Conservation (phyloP, 2,888 invertebrate genomes). For the Drosophila trichaetosa region DNA sequence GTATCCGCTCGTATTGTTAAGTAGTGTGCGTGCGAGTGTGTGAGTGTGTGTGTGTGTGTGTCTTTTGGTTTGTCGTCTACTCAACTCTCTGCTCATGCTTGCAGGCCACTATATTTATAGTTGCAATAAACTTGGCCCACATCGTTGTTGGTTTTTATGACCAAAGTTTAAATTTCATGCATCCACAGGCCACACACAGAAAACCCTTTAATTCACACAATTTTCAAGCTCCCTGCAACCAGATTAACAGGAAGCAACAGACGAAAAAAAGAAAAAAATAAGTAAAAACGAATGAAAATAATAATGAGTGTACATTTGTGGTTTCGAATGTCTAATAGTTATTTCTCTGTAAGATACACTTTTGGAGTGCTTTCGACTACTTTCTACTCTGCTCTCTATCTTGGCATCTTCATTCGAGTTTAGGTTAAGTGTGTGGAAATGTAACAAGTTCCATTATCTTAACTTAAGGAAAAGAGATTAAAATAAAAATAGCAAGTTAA, state of each 20-base stretch:
- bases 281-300: not conserved
- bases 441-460: not conserved
- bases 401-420: not conserved
- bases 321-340: not conserved
- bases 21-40: constrained; percentile 6
- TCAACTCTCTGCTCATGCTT: constrained; percentile 19
- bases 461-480: not conserved
- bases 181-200: constrained; percentile 9
- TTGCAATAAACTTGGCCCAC: constrained; percentile 57
- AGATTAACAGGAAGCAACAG: not conserved
- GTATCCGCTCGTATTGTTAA: constrained; percentile 37
- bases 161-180: constrained; percentile 33
- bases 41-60: constrained; percentile 3
- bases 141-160: constrained; percentile 46
- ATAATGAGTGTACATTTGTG: not conserved
- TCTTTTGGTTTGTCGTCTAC: constrained; percentile 31
- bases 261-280: not conserved
- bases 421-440: not conserved
- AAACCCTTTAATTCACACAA: constrained; percentile 24
- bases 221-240: constrained; percentile 4
- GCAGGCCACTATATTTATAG: constrained; percentile 43
- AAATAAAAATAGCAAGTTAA: not conserved
- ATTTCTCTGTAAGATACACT: not conserved
- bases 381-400: not conserved
- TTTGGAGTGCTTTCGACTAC: not conserved